Percentiles rank a stretch among this genome's conserved stretches.
phyloP scores from a whole-genome alignment of 2,797 vertebrate genomes.

The Sebastes aleutianus region DNA sequence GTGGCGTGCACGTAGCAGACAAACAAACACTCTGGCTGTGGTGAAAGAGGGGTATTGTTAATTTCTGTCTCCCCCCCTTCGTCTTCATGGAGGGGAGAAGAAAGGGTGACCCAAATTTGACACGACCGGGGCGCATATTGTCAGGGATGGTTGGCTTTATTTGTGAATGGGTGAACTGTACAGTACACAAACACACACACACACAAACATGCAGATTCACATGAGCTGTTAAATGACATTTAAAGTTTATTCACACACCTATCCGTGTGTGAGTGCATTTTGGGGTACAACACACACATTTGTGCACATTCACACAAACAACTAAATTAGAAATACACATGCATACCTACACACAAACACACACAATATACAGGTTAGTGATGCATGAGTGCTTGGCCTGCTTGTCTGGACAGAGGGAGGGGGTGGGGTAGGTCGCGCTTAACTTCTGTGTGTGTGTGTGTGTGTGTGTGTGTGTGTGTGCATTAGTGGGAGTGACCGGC shows the following conservation, averaged over 20 bases:
- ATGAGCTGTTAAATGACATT: not conserved
- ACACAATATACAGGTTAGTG: conserved; percentile 62
- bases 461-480: conserved; percentile 24
- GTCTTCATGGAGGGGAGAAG: conserved; percentile 38
- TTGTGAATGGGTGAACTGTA: conserved; percentile 45
- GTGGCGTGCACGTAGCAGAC: conserved; percentile 17
- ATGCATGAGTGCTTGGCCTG: conserved; percentile 61
- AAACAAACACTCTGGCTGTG: conserved; percentile 35
- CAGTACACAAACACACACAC: not conserved
- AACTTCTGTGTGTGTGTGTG: conserved; percentile 24
- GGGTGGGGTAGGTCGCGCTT: conserved; percentile 39
- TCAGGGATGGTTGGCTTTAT: conserved; percentile 43
- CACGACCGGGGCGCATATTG: conserved; percentile 47
- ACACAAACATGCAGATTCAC: not conserved
- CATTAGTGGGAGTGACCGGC: conserved; percentile 63
- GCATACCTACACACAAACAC: conserved; percentile 22
- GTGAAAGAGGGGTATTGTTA: conserved; percentile 69
- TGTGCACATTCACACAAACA: not conserved
- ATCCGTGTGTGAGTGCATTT: not conserved
- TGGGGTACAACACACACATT: not conserved
- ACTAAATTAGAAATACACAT: conserved; percentile 5
- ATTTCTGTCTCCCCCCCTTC: conserved; percentile 27
- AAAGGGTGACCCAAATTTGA: conserved; percentile 77
- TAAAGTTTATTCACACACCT: not conserved
- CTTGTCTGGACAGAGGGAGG: conserved; percentile 59